Percentiles rank a stretch among this genome's conserved stretches.
Evolutionary conservation across 1,140 invertebrate genomes (phyloP).

Genomic region (Hycleus phaleratus): DNA sequence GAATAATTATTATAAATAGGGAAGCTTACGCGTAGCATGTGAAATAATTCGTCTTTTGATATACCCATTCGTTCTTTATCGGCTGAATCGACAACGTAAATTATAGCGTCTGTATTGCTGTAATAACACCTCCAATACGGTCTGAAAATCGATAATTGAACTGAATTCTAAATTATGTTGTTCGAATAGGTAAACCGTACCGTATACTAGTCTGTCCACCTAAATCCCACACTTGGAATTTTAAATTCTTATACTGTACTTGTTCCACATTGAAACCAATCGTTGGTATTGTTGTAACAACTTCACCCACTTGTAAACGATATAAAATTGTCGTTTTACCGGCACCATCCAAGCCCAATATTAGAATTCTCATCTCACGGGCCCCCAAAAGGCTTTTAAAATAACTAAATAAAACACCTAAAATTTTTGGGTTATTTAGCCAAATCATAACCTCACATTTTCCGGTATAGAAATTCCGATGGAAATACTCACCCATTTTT

Average conservation of each 20-base stretch:
- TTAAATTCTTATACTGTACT: constrained; percentile 93
- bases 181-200: constrained; percentile 27
- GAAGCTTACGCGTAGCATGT: constrained; percentile 75
- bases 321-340: constrained; percentile 99
- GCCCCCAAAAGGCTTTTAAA: constrained; percentile 88
- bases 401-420: constrained; percentile 92
- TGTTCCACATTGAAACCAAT: constrained; percentile 98
- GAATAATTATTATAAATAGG: background rate
- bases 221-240: constrained; percentile 97
- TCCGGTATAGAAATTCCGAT: too few relatives aligned
- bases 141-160: constrained; percentile 49
- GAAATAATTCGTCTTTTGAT: constrained; percentile 95
- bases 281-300: constrained; percentile 98
- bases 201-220: constrained; percentile 93
- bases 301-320: constrained; percentile 96
- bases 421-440: constrained; percentile 15
- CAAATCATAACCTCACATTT: background rate
- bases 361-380: constrained; percentile 95
- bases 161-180: background rate
- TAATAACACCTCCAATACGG: constrained; percentile 99
- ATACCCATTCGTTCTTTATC: constrained; percentile 98
- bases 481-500: too few relatives aligned
- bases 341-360: constrained; percentile 94
- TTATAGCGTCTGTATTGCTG: constrained; percentile 99
- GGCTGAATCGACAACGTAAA: constrained; percentile 98